A percentile compares a stretch with the other conserved stretches of the same genome.
Conservation (phyloP, 1,140 invertebrate genomes). For the Neuroterus valhalla region DNA sequence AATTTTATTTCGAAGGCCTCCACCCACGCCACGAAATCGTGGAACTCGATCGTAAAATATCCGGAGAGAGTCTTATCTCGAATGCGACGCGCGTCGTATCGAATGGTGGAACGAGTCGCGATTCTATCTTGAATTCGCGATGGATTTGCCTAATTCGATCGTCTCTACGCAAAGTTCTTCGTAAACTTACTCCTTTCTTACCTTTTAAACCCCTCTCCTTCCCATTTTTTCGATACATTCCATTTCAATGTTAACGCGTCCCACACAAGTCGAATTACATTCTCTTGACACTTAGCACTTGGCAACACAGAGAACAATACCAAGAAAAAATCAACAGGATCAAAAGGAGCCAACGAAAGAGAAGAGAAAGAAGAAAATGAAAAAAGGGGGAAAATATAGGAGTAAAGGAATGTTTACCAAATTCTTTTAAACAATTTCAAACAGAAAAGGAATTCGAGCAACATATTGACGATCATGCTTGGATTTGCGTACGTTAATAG, state of each 20-base stretch:
- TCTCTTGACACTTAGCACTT: constrained; percentile 6
- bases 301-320: neutral
- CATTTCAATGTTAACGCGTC: constrained; percentile 17
- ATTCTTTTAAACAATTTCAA: too few relatives aligned
- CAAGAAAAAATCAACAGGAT: neutral
- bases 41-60: constrained; percentile 15
- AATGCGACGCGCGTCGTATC: constrained; percentile 3
- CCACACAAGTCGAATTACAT: constrained; percentile 26
- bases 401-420: neutral
- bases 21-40: constrained; percentile 20
- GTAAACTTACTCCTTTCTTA: constrained; percentile 7
- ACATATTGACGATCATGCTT: too few relatives aligned
- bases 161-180: constrained; percentile 21
- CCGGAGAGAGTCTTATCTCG: neutral
- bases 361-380: neutral
- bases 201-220: neutral
- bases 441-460: too few relatives aligned
- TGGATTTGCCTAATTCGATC: constrained; percentile 30
- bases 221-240: constrained; percentile 9
- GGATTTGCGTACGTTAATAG: too few relatives aligned
- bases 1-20: constrained; percentile 29
- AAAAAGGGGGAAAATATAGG: neutral
- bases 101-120: neutral
- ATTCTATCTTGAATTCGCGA: constrained; percentile 26
- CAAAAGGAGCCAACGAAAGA: neutral